These are phyloP conservation scores for Gymnothorax javanicus DNA, from an alignment of 2,797 vertebrate species.

Conservation along the genomic window DNA sequence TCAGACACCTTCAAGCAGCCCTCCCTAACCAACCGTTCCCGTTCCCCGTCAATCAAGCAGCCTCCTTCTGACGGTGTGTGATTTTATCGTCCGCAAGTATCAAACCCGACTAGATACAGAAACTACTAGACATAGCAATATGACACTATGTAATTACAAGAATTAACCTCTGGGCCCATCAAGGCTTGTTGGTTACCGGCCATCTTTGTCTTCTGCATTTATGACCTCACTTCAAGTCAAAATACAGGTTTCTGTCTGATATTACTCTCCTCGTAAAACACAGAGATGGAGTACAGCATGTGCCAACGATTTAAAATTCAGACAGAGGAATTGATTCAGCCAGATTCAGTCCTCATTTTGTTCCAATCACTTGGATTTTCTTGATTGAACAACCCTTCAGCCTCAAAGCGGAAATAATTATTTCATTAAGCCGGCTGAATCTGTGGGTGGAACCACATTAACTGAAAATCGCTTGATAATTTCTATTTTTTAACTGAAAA, in stretches of 20 bases:
- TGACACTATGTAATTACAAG: background rate
- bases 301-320: too few relatives aligned
- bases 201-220: background rate
- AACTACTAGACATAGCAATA: background rate
- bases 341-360: too few relatives aligned
- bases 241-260: background rate
- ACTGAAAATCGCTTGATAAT: background rate
- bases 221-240: background rate
- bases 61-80: slow-evolving; percentile 59
- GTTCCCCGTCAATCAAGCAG: slow-evolving; percentile 55
- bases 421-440: background rate
- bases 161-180: background rate
- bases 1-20: slow-evolving; percentile 68
- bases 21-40: slow-evolving; percentile 51
- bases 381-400: too few relatives aligned
- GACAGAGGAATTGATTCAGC: too few relatives aligned
- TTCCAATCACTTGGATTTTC: too few relatives aligned
- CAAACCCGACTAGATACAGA: background rate
- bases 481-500: background rate
- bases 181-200: background rate
- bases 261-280: background rate
- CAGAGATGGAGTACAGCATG: background rate
- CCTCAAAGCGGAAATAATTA: too few relatives aligned
- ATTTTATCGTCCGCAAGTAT: background rate
- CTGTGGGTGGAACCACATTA: too few relatives aligned